Evolutionary conservation across 2,797 vertebrate species (phyloP), one percentile per base, ranked within the genome.

Genomic region (Champsocephalus esox): DNA sequence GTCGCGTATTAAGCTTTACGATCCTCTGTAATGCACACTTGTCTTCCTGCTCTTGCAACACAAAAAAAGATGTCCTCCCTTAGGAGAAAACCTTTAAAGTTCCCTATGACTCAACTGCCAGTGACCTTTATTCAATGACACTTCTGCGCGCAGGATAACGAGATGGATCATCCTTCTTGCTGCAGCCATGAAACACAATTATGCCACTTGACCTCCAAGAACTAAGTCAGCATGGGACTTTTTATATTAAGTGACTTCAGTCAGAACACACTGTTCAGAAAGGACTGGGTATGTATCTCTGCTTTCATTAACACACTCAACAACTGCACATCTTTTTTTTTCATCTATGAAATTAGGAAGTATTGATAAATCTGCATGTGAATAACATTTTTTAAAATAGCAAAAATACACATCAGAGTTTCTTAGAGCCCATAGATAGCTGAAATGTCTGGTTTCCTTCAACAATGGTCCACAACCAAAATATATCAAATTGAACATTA

Each of bases 201-300:
- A 88, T 59, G 57, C 71, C 71, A 75, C 83, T 87, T 89, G 88
- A 92, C 86, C 88, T 91, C 77, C 17, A 68, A 70, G 43, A 74
- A 70, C 66, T 58, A 60, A 84, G 71, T 80, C 73, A 83, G 80
- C 82, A 69, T 2, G 17, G 21, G 66, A 46, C 61, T 79, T 74
- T 75, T 75, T 70, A 79, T 76, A 78, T 65, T 62, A 85, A 83
- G 62, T 60, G 81, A 79, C 73, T 65, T 75, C 9, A 70, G 60
- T 1, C 14, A 54, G 46, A 76, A 81, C 38, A 17, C 24, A 45
- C 9, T 10, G 8, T 9, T 63, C 32, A 60, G 43, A 63, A 61
- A 64, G 28, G 8, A 66, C 34, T 13, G 43, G 3, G 21, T 49
- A 19, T 43, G 3, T 41, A 28, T 32, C 44, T 41, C 0, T 5